These are phyloP conservation scores for Yponomeuta plumbellus DNA, from an alignment of 2,888 invertebrate genomes.

Conservation along the genomic window DNA sequence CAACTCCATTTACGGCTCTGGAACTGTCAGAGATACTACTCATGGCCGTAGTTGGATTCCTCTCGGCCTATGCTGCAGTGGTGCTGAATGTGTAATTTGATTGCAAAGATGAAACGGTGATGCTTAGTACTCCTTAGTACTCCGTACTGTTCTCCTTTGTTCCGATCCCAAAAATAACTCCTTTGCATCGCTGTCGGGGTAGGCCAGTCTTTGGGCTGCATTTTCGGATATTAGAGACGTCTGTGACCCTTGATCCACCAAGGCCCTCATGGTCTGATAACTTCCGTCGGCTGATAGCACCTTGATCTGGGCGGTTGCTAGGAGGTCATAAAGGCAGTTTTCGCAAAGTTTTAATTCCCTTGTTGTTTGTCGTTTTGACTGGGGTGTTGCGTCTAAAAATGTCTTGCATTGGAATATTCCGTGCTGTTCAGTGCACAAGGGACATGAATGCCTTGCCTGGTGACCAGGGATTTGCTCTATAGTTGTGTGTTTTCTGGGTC, in stretches of 20 bases:
- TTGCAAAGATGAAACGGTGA: constrained; percentile 19
- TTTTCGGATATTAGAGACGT: background rate
- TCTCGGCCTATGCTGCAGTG: constrained; percentile 22
- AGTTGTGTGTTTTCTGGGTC: background rate
- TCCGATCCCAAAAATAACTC: constrained; percentile 21
- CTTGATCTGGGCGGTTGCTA: constrained; percentile 17
- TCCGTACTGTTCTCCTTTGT: constrained; percentile 20
- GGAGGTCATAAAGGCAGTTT: constrained; percentile 2
- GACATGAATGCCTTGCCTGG: no score
- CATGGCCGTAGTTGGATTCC: constrained; percentile 20
- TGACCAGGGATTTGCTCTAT: background rate
- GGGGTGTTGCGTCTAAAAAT: background rate
- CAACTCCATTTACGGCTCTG: no score
- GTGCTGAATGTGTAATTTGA: constrained; percentile 18
- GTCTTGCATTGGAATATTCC: background rate
- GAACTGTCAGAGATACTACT: no score
- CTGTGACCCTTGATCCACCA: background rate
- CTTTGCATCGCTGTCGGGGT: constrained; percentile 13
- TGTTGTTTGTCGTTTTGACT: background rate
- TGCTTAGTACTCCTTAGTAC: constrained; percentile 22
- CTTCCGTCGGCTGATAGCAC: constrained; percentile 13
- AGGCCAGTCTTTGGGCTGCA: constrained; percentile 4
- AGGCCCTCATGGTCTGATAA: constrained; percentile 14
- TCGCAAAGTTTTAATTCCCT: background rate
- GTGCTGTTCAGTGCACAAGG: no score